Evolutionary conservation across 2,113 vertebrate species (phyloP).

Genomic region (Oncorhynchus kisutch): DNA sequence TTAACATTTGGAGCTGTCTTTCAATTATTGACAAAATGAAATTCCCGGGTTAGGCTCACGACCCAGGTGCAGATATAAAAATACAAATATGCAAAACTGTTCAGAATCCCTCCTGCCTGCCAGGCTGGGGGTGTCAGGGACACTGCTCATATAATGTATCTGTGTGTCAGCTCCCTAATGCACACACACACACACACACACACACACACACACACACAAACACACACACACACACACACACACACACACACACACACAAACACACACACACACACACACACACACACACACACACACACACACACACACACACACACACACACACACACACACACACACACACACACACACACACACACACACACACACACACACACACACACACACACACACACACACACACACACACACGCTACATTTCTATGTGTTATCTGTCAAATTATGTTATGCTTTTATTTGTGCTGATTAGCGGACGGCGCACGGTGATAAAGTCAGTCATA

Average conservation of each 20-base stretch:
- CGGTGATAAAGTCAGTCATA: slow-evolving; percentile 5
- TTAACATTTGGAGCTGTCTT: slow-evolving; percentile 6
- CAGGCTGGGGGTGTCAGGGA: neutral
- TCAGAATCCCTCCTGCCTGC: slow-evolving; percentile 12
- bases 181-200: neutral
- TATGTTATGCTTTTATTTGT: neutral
- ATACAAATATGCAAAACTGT: slow-evolving; percentile 22
- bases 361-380: slow-evolving; percentile 12
- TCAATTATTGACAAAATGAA: slow-evolving; percentile 27
- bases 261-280: slow-evolving; percentile 10
- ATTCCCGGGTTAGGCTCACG: slow-evolving; percentile 3
- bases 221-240: slow-evolving; percentile 12
- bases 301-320: neutral
- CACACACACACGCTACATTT: neutral
- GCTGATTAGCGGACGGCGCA: slow-evolving; percentile 15
- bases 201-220: slow-evolving; percentile 1
- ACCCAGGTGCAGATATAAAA: slow-evolving; percentile 10
- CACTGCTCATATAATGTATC: neutral
- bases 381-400: neutral
- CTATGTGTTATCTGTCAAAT: neutral
- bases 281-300: slow-evolving; percentile 15
- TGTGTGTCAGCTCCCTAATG: neutral
- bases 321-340: neutral
- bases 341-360: slow-evolving; percentile 3
- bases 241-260: neutral